Evolutionary conservation across 1,140 invertebrate genomes (phyloP), one percentile per base, ranked within the genome.

Genomic region (Tigriopus japonicus): DNA sequence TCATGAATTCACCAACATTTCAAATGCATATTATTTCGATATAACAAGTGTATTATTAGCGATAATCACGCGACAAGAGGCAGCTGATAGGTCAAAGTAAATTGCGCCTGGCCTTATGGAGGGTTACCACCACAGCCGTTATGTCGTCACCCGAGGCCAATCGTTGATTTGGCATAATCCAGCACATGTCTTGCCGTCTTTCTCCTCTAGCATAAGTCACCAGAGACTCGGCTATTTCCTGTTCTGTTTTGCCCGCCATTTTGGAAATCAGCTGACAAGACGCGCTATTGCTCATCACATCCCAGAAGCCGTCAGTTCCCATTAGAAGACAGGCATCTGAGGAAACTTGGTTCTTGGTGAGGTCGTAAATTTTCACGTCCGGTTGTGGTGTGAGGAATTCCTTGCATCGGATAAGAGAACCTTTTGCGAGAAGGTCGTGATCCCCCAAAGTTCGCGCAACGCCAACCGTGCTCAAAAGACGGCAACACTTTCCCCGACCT

Each of bases 121-220:
- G 28, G 3, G 28, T 5, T 35, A 35, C 28, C 28, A 35, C 28
- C 28, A 35, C 9, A 9, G 28, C 28, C 3, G 55, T 35, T 5
- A 58, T 58, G 15, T 58, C 55, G 42, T 58, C 55, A 17, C 55
- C 55, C 14, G 55, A 58, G 24, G 55, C 17, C 28, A 58, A 40
- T 7, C 42, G 28, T 35, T 41, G 5, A 42, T 58, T 58, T n/a
- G 28, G 35, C 55, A 41, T 58, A 7, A 41, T 41, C 55, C 55
- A 58, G 21, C 17, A 58, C 15, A 40, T 14, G 2, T 58, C 55
- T 15, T 6, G 55, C 3, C 5, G 10, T 40, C 42, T 3, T 6
- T 58, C 41, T 51, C 55, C 55, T 19, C 55, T 41, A n/a, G 55
- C 55, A 12, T 40, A 40, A 2, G 14, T 5, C 6, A 58, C 55